Evolutionary conservation across 2,888 invertebrate species (phyloP).

Genomic region (Tubulanus polymorphus): DNA sequence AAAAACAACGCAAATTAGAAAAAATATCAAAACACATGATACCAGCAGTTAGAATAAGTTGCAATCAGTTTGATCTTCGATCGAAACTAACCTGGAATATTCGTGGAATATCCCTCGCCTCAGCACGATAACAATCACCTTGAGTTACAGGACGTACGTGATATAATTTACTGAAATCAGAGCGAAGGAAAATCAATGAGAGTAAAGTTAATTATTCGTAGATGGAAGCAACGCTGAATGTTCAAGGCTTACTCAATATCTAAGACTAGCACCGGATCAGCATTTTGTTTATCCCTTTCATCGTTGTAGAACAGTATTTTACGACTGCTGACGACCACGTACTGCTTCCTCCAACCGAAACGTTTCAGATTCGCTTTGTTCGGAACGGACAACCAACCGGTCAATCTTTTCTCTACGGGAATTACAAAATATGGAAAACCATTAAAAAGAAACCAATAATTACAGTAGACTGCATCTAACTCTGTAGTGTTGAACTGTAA

Average conservation of each 20-base stretch:
- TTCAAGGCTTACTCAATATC: conserved; percentile 78
- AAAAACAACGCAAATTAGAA: conserved; percentile 8
- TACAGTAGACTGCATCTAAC: no score
- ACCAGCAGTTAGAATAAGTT: background rate
- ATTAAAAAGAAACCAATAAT: no score
- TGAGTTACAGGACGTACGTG: conserved; percentile 98
- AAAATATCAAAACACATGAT: conserved; percentile 3
- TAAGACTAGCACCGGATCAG: conserved; percentile 89
- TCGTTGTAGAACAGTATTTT: conserved; percentile 94
- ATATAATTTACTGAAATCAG: conserved; percentile 81
- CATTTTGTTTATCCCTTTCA: conserved; percentile 88
- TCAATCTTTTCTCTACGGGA: no score
- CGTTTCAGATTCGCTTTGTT: conserved; percentile 91
- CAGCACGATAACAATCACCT: conserved; percentile 97
- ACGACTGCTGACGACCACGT: conserved; percentile 92
- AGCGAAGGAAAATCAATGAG: no score
- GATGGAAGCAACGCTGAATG: background rate
- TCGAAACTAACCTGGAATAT: conserved; percentile 73
- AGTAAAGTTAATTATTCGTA: background rate
- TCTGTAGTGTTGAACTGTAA: no score
- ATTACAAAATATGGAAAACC: no score
- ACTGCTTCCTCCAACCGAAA: conserved; percentile 96
- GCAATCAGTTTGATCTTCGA: background rate
- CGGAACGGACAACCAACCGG: conserved; percentile 94
- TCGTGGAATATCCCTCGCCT: conserved; percentile 97